phyloP scores from a whole-genome alignment of 2,113 vertebrate genomes.

The Xyliphius kryptos region DNA sequence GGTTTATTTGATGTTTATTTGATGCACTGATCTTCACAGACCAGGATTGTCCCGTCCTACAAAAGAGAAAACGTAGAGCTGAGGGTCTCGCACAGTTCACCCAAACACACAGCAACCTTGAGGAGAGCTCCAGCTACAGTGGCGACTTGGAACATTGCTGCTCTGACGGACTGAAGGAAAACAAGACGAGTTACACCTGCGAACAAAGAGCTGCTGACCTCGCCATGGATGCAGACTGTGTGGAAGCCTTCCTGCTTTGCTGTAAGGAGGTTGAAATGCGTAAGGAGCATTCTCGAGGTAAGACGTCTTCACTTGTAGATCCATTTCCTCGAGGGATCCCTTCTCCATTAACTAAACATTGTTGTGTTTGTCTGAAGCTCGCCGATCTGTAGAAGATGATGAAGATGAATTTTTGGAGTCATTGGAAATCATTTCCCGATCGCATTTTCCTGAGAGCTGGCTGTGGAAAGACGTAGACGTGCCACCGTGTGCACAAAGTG shows the following conservation, averaged over 20 bases:
- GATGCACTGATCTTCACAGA: background rate
- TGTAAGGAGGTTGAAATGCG: slow-evolving; percentile 39
- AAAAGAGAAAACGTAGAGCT: slow-evolving; percentile 39
- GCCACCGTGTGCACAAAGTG: slow-evolving; percentile 10
- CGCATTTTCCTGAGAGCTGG: slow-evolving; percentile 42
- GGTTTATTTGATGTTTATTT: background rate
- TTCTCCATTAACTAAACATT: background rate
- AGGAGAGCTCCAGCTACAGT: background rate
- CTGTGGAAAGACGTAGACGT: slow-evolving; percentile 33
- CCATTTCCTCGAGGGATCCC: background rate
- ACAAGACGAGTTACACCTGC: slow-evolving; percentile 63
- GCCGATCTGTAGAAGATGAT: slow-evolving; percentile 23
- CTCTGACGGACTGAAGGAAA: slow-evolving; percentile 63
- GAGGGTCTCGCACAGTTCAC: slow-evolving; percentile 44
- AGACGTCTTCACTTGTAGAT: background rate
- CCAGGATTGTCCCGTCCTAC: slow-evolving; percentile 35
- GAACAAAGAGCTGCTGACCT: slow-evolving; percentile 53
- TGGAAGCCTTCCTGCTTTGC: slow-evolving; percentile 27
- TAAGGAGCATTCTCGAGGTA: background rate
- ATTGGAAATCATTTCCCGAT: slow-evolving; percentile 31
- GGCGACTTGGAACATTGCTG: slow-evolving; percentile 54
- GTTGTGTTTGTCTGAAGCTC: background rate
- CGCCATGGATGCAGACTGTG: slow-evolving; percentile 16
- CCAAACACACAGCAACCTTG: slow-evolving; percentile 28
- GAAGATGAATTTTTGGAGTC: slow-evolving; percentile 22